Percentiles rank a stretch among this genome's conserved stretches.
These are phyloP conservation scores for Cyrtorhinus lividipennis DNA, from an alignment of 1,140 invertebrate species.

Conservation along the genomic window DNA sequence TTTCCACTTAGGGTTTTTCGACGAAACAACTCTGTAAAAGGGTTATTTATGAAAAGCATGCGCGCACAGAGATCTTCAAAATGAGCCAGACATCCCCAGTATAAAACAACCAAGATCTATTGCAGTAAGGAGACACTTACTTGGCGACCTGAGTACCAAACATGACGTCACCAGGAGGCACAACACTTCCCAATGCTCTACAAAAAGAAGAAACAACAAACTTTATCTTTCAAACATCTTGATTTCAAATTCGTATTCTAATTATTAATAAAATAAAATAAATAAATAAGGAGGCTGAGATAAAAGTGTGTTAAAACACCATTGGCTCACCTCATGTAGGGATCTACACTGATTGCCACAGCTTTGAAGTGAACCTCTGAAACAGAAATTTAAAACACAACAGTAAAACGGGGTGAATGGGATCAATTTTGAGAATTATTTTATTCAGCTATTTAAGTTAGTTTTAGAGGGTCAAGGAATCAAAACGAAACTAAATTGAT, in stretches of 20 bases:
- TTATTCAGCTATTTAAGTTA: background rate
- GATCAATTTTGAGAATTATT: constrained; percentile 11
- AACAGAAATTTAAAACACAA: no score
- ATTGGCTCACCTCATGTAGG: constrained; percentile 51
- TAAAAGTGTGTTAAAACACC: background rate
- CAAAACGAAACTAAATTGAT: background rate
- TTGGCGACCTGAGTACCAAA: constrained; percentile 46
- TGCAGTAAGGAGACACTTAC: no score
- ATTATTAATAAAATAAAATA: no score
- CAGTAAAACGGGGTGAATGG: no score
- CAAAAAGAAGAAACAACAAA: constrained; percentile 15
- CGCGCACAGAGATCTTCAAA: no score
- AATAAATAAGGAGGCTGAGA: no score
- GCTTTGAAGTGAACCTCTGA: constrained; percentile 49
- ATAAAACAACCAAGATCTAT: no score
- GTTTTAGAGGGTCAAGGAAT: background rate
- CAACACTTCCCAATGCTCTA: constrained; percentile 25
- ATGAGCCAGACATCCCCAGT: no score
- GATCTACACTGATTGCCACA: constrained; percentile 52
- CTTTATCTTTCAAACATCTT: no score
- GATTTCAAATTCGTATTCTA: no score
- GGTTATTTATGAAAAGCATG: no score
- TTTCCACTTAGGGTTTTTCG: constrained; percentile 42
- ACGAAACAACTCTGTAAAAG: constrained; percentile 42
- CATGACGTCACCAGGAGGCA: constrained; percentile 40